Percentiles rank a stretch among this genome's conserved stretches.
Conservation (phyloP, 2,888 invertebrate species). For the Xanthorhoe spadicearia region DNA sequence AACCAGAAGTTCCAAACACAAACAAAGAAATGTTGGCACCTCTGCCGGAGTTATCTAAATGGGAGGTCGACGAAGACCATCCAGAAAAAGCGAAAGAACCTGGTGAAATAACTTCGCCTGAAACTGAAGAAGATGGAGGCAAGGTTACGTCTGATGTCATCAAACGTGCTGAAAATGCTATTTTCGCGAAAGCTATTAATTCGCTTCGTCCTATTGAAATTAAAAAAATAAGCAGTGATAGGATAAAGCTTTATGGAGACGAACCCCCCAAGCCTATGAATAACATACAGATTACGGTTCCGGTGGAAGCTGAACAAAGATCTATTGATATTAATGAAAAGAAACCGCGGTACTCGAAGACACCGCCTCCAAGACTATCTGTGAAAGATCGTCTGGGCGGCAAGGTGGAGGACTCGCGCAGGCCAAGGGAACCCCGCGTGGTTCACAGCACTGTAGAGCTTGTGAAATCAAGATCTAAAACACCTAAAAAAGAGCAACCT, state of each 20-base stretch:
- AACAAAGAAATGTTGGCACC: slow-evolving; percentile 88
- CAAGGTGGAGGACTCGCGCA: slow-evolving; percentile 87
- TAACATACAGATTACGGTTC: slow-evolving; percentile 84
- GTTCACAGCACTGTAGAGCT: slow-evolving; percentile 84
- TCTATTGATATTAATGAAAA: slow-evolving; percentile 79
- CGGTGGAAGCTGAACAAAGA: slow-evolving; percentile 73
- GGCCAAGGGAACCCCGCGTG: slow-evolving; percentile 80
- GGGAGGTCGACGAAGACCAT: slow-evolving; percentile 90
- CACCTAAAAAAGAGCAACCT: slow-evolving; percentile 76
- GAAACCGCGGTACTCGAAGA: slow-evolving; percentile 73
- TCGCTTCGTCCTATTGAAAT: slow-evolving; percentile 91
- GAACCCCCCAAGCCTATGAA: slow-evolving; percentile 72
- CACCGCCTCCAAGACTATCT: slow-evolving; percentile 87
- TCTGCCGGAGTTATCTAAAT: slow-evolving; percentile 93
- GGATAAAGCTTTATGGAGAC: slow-evolving; percentile 87
- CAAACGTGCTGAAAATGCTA: slow-evolving; percentile 95
- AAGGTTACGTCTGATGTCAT: slow-evolving; percentile 94
- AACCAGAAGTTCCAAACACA: slow-evolving; percentile 65
- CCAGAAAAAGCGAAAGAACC: slow-evolving; percentile 73
- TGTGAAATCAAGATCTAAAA: slow-evolving; percentile 82
- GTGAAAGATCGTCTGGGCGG: slow-evolving; percentile 92
- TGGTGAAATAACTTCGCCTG: slow-evolving; percentile 78
- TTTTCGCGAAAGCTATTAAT: slow-evolving; percentile 94
- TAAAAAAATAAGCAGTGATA: slow-evolving; percentile 88
- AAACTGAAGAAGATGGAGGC: slow-evolving; percentile 83